phyloP scores from a whole-genome alignment of 2,113 vertebrate genomes.

The Melanocharis versteri region DNA sequence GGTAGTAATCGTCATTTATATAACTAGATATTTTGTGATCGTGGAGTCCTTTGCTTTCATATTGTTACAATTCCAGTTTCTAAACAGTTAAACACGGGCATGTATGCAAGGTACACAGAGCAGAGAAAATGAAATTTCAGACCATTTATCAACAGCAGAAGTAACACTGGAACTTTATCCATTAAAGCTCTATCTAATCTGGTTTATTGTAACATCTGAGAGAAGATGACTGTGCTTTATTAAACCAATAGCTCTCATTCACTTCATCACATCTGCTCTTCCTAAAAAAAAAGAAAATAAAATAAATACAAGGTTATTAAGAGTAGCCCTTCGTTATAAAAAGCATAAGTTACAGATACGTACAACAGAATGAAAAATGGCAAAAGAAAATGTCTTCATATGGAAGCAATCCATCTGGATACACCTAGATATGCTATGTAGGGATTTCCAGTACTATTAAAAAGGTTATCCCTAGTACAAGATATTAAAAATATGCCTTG shows the following conservation, averaged over 20 bases:
- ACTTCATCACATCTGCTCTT: slow-evolving; percentile 69
- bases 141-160: slow-evolving; percentile 50
- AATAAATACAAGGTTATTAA: slow-evolving; percentile 62
- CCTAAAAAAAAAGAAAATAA: slow-evolving; percentile 29
- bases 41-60: background rate
- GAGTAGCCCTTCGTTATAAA: slow-evolving; percentile 60
- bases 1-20: background rate
- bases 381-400: slow-evolving; percentile 62
- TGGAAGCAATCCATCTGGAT: slow-evolving; percentile 70
- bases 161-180: slow-evolving; percentile 29
- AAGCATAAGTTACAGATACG: slow-evolving; percentile 16
- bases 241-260: slow-evolving; percentile 67
- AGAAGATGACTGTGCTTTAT: slow-evolving; percentile 63
- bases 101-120: background rate
- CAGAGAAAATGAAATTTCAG: slow-evolving; percentile 47
- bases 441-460: slow-evolving; percentile 65
- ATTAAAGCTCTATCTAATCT: slow-evolving; percentile 56
- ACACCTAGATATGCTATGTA: slow-evolving; percentile 37
- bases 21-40: background rate
- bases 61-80: background rate
- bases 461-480: slow-evolving; percentile 61
- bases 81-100: slow-evolving; percentile 12
- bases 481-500: slow-evolving; percentile 66
- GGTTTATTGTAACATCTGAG: slow-evolving; percentile 63
- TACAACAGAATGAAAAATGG: slow-evolving; percentile 52